Base-by-base conservation (phyloP, 2,888 invertebrate species). In the Adelognathus sp. region DNA sequence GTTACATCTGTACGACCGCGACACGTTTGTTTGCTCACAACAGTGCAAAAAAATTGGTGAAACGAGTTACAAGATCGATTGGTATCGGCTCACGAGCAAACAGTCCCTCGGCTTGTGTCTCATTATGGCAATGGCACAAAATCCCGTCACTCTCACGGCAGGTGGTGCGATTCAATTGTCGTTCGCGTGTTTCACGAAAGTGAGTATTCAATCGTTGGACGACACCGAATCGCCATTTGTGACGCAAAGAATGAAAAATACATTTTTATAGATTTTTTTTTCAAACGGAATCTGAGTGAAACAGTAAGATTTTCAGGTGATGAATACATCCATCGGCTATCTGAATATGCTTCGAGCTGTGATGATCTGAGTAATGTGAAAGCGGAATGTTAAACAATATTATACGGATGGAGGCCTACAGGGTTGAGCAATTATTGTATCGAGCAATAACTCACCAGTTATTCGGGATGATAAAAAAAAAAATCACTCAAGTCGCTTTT, bases 81-180 rank as follows among this genome's bases (percentile, higher is more conserved):
- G 82, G 82, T 71, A 83, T 50, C 60, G 56, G 6, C 50, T 83
- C 24, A 72, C 81, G 21, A 6, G 44, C 5, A 33, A 29, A 33
- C 71, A 74, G 21, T 63, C 74, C 1, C 44, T 31, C 7, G 29
- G 33, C 4, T 16, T 84, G 5, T 27, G 58, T 18, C 41, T 84
- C 21, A 61, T 75, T 7, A 82, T 83, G 14, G 50, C 36, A 0
- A 73, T 60, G 31, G 72, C 81, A 0, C 29, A 61, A 27, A n/a
- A 3, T 39, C 72, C 80, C 0, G 5, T 36, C 1, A 79, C 69
- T 18, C 16, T 84, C 1, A 79, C 73, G 5, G 82, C 80, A n/a
- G 83, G 81, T 3, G 79, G 78, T 70, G 58, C 81, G 16, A 44
- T 79, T 0, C 67, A 77, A 27, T 56, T 84, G 1, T 82, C 81